Conservation (phyloP, 2,113 vertebrate species). For the Gymnarchus niloticus region DNA sequence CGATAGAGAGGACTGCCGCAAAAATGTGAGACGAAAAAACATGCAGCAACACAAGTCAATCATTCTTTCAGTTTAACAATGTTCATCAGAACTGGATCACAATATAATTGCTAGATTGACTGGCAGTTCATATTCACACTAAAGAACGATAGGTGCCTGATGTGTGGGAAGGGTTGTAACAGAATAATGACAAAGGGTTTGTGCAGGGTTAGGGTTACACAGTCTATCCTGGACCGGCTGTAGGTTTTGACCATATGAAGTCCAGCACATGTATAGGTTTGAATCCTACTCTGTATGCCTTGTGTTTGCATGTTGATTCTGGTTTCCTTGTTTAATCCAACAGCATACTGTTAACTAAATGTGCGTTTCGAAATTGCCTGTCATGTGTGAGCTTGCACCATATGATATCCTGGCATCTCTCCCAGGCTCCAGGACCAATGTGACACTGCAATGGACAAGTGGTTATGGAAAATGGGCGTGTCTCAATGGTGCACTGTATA, state of each 20-base stretch:
- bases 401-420: not conserved
- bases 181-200: not conserved
- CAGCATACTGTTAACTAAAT: not conserved
- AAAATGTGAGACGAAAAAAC: not conserved
- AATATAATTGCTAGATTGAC: not conserved
- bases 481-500: not conserved
- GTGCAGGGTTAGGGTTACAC: not conserved
- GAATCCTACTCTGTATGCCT: not conserved
- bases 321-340: not conserved
- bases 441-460: not conserved
- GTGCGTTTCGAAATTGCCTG: not conserved
- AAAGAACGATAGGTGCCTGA: not conserved
- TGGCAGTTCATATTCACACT: not conserved
- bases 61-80: not conserved
- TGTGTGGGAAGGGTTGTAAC: not conserved
- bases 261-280: too few species aligned
- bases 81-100: not conserved
- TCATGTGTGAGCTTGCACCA: not conserved
- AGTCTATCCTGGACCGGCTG: too few species aligned
- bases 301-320: too few species aligned
- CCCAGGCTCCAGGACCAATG: not conserved
- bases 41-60: not conserved
- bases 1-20: not conserved
- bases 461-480: not conserved
- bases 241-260: not conserved